phyloP scores from a whole-genome alignment of 2,888 invertebrate genomes.

The Artemia sinica region DNA sequence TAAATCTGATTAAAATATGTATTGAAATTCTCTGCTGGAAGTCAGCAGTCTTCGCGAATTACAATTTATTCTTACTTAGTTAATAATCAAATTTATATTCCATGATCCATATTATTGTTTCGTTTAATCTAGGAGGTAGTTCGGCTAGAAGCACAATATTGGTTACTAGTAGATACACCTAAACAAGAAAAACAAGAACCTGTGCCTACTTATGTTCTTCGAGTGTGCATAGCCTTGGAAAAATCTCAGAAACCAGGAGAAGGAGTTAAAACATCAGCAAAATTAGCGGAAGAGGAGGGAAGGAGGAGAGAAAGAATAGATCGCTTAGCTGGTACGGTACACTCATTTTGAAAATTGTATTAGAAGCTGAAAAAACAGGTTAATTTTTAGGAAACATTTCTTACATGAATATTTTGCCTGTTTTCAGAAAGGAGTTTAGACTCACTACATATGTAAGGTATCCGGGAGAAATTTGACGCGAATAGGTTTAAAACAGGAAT shows the following conservation, averaged over 20 bases:
- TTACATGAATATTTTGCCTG: slow-evolving; percentile 4
- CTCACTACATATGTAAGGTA: too few species aligned
- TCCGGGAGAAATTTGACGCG: too few species aligned
- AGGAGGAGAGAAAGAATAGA: slow-evolving; percentile 67
- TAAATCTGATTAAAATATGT: too few species aligned
- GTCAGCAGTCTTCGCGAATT: too few species aligned
- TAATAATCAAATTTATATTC: too few species aligned
- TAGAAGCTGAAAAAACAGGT: slow-evolving; percentile 17
- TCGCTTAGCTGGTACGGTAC: slow-evolving; percentile 54
- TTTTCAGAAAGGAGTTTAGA: not conserved
- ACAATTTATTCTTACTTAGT: too few species aligned
- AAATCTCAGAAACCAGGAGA: slow-evolving; percentile 77
- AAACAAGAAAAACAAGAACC: slow-evolving; percentile 86
- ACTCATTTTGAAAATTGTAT: slow-evolving; percentile 20
- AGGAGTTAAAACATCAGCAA: slow-evolving; percentile 66
- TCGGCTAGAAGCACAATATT: slow-evolving; percentile 75
- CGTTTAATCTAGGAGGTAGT: slow-evolving; percentile 53
- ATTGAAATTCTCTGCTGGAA: too few species aligned
- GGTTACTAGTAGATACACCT: slow-evolving; percentile 82
- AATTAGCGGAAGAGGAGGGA: slow-evolving; percentile 68
- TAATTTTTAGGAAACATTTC: not conserved
- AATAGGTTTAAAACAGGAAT: too few species aligned
- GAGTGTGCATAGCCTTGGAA: slow-evolving; percentile 79
- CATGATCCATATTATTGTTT: too few species aligned
- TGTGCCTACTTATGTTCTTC: slow-evolving; percentile 71